phyloP scores from a whole-genome alignment of 2,888 invertebrate species.

The Eumacrocentrus americanus region DNA sequence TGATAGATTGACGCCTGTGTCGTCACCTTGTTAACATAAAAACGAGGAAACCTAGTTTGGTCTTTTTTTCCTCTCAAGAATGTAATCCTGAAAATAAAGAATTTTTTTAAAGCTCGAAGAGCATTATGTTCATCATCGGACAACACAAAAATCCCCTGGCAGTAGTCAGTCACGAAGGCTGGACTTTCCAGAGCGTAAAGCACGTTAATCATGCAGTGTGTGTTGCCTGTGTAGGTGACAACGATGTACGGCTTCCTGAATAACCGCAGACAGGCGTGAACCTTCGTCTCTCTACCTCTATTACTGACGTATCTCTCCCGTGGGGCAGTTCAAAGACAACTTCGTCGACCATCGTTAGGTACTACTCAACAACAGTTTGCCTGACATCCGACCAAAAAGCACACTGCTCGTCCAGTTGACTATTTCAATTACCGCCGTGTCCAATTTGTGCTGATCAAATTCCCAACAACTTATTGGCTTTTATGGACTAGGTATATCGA shows the following conservation, averaged over 20 bases:
- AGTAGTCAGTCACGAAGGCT: constrained; percentile 10
- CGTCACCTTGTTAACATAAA: constrained; percentile 15
- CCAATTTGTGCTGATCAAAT: too few relatives aligned
- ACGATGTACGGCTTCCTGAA: constrained; percentile 24
- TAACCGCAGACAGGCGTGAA: constrained; percentile 24
- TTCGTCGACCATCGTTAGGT: not conserved
- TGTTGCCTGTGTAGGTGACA: constrained; percentile 22
- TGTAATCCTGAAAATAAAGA: too few relatives aligned
- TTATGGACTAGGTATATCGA: too few relatives aligned
- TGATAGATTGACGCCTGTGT: constrained; percentile 14
- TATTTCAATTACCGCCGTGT: too few relatives aligned
- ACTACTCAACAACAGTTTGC: not conserved
- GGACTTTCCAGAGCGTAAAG: constrained; percentile 18
- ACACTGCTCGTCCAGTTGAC: too few relatives aligned
- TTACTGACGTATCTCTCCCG: constrained; percentile 4
- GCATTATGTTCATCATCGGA: too few relatives aligned
- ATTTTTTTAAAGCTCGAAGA: too few relatives aligned
- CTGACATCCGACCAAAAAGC: not conserved
- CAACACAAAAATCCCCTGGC: not conserved
- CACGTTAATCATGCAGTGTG: constrained; percentile 29
- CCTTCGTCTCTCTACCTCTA: constrained; percentile 7
- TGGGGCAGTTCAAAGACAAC: constrained; percentile 1
- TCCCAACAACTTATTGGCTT: too few relatives aligned
- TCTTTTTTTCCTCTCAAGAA: not conserved
- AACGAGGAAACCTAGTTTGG: not conserved